Base-by-base conservation (phyloP, 1,140 invertebrate species). In the Anastatus disparis region DNA sequence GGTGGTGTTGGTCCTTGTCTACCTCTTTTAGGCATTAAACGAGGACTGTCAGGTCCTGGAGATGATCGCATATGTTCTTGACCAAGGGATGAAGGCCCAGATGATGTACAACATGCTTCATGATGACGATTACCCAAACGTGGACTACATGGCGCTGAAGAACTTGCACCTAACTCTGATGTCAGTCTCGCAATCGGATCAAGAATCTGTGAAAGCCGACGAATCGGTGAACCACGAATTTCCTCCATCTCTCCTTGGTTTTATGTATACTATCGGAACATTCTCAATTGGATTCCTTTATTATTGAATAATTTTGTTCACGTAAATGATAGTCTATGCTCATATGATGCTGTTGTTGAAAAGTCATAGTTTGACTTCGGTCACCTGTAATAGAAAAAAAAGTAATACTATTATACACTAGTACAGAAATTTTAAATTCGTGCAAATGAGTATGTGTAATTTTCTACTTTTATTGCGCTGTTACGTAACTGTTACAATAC, bases 181-280 rank as follows among this genome's bases (percentile, higher is more conserved):
- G 89, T 89, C 52, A 93, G 84, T 77, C 92, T 86, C 62, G 91
- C 88, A 74, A 93, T 88, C 74, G 92, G 92, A 86, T 93, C 92
- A 79, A 93, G 92, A 72, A 93, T 92, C 86, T 93, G 91, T 79
- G 92, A 93, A 77, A 93, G 84, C 74, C 92, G 89, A 75, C 90
- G 87, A 77, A 88, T 88, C 77, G 87, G 84, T 26, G 82, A 80
- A 26, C 79, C 78, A 35, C 82, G 82, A 76, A 82, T 79, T 73
- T 86, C 83, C 72, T 86, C 84, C 84, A 86, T 85, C 46, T 38
- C 64, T 20, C 17, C 46, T 52, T n/a, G 48, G n/a, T n/a, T n/a
- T n/a, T n/a, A n/a, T n/a, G n/a, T n/a, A n/a, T n/a, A n/a, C n/a
- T n/a, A n/a, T n/a, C n/a, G n/a, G n/a, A n/a, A n/a, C n/a, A n/a